These are phyloP conservation scores for Euspilapteryx auroguttella DNA, from an alignment of 2,888 invertebrate species.

Conservation along the genomic window DNA sequence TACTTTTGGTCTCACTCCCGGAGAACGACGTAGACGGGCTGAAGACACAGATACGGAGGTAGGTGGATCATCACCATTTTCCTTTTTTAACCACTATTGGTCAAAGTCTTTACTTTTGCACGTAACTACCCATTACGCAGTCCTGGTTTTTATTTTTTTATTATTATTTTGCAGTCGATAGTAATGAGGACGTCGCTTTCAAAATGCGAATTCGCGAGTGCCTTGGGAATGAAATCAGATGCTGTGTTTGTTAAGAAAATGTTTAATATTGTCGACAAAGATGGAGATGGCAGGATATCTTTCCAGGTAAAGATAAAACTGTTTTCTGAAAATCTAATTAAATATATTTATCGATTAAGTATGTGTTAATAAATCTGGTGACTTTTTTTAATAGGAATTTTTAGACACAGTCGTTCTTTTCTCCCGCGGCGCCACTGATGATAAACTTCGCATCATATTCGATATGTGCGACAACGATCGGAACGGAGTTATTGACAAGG, in stretches of 20 bases:
- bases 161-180: too few relatives aligned
- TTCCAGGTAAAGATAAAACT: constrained; percentile 79
- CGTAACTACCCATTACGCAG: too few relatives aligned
- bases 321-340: too few relatives aligned
- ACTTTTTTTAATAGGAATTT: too few relatives aligned
- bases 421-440: constrained; percentile 90
- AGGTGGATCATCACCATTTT: too few relatives aligned
- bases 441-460: constrained; percentile 91
- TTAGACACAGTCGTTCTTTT: constrained; percentile 91
- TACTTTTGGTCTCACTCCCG: constrained; percentile 87
- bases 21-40: constrained; percentile 76
- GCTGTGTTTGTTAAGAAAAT: constrained; percentile 95
- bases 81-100: too few relatives aligned
- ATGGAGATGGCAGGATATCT: constrained; percentile 89
- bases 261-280: constrained; percentile 97
- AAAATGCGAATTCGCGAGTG: constrained; percentile 91
- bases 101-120: too few relatives aligned
- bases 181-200: constrained; percentile 93
- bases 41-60: constrained; percentile 80
- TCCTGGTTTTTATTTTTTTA: too few relatives aligned
- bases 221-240: constrained; percentile 92
- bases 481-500: constrained; percentile 92
- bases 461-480: constrained; percentile 97
- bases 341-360: too few relatives aligned
- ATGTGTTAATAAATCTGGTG: too few relatives aligned